Conservation (phyloP, 2,113 vertebrate genomes). For the Pavo muticus region DNA sequence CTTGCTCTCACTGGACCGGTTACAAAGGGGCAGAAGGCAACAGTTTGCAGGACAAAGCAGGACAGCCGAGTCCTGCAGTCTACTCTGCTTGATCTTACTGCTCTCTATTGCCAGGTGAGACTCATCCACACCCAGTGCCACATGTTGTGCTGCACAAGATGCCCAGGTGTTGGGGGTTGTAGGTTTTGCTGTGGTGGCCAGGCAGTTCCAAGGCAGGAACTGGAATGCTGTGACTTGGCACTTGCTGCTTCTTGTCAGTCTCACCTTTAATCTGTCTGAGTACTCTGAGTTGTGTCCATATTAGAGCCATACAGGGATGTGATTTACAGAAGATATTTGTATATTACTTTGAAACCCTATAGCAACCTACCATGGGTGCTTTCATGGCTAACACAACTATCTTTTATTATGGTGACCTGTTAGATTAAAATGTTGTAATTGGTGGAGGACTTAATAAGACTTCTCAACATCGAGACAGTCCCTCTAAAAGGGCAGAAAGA, state of each 20-base stretch:
- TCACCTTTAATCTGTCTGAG: neutral
- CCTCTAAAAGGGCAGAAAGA: neutral
- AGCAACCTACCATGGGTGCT: too few species aligned
- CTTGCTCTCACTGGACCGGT: neutral
- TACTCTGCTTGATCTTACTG: neutral
- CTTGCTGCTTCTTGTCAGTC: neutral
- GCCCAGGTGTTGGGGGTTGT: fast-evolving
- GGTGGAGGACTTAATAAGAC: neutral
- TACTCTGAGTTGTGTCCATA: fast-evolving
- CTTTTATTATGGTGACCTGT: neutral
- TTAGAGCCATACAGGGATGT: neutral
- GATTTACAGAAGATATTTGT: neutral
- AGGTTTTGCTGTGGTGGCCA: neutral
- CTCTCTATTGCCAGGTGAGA: neutral
- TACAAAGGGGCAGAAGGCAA: neutral
- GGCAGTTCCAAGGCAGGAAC: neutral
- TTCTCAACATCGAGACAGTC: neutral
- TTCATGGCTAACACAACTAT: fast-evolving
- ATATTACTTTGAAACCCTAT: neutral
- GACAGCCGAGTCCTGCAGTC: neutral
- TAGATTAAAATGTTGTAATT: neutral
- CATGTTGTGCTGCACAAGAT: fast-evolving
- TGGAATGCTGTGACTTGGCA: neutral
- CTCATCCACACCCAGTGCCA: fast-evolving
- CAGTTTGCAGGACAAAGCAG: neutral